Base-by-base conservation (phyloP, 2,797 vertebrate genomes). In the Acanthis flammea region DNA sequence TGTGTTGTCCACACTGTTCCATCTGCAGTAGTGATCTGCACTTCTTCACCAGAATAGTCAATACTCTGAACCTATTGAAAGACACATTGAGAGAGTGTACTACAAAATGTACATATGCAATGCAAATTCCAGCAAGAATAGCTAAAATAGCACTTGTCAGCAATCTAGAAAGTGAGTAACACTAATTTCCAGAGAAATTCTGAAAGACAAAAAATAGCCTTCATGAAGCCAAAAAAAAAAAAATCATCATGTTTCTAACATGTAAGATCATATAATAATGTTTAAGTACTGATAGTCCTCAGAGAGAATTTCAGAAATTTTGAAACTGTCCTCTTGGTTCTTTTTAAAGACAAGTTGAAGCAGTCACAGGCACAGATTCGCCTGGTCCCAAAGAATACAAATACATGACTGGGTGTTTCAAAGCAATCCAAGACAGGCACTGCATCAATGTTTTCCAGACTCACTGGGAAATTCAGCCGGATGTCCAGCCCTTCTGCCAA, bases 401-500 rank as follows among this genome's bases (percentile, higher is more conserved):
- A 80, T 41, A 37, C 6, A 54, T 4, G 42, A 62, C 7, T 35
- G 25, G 5, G 45, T 78, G 44, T 35, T 76, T 83, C 79, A 88
- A 23, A 92, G 65, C 31, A 73, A 76, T 65, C 51, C 23, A 75
- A 68, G 70, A 18, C 37, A 79, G 37, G 53, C 33, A 33, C 17
- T 33, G 17, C 45, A 68, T 60, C 58, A 33, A 15, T 0, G 0
- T 70, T 60, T n/a, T 19, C 65, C 60, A 93, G 60, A 98, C 98
- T 98, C 92, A 98, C 98, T 21, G 98, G 98, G 92, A 97, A 98
- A 45, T 98, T 98, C 71, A 99, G 98, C 90, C 96, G 98, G 94
- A 99, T 98, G 95, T 99, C 98, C 14, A 99, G 97, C 31, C 98
- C 99, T 95, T 99, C 98, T 13, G 98, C 98, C 92, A 99, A 93